Conservation (phyloP, 2,797 vertebrate genomes). For the Oreochromis grahami region DNA sequence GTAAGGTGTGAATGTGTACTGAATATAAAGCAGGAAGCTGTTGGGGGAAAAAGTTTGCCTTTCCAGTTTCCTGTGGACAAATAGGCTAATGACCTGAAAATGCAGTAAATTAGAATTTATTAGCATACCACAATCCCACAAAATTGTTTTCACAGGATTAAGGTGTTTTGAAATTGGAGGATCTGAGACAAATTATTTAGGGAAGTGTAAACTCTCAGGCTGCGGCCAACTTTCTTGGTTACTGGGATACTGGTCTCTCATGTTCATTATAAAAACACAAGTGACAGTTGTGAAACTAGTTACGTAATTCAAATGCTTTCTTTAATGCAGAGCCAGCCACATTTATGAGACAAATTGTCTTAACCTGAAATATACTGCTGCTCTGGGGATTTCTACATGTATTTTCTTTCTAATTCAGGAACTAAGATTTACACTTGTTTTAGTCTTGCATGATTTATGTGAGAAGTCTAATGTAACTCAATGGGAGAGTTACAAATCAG, state of each 20-base stretch:
- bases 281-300: conserved; percentile 32
- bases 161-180: conserved; percentile 20
- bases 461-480: not conserved
- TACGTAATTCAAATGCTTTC: conserved; percentile 21
- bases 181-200: conserved; percentile 16
- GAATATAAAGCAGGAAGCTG: not conserved
- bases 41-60: not conserved
- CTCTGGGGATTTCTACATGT: not conserved
- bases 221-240: conserved; percentile 23
- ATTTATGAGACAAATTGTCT: conserved; percentile 43
- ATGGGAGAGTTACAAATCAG: not conserved
- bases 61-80: conserved; percentile 32
- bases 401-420: not conserved
- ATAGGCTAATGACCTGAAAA: conserved; percentile 14
- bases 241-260: conserved; percentile 2
- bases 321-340: conserved; percentile 13
- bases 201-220: conserved; percentile 36
- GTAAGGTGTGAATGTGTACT: conserved; percentile 2
- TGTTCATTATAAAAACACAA: conserved; percentile 30
- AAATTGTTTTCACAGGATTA: conserved; percentile 36
- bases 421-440: not conserved
- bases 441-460: not conserved
- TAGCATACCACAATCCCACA: not conserved
- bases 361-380: not conserved
- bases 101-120: conserved; percentile 30